Percentiles rank a stretch among this genome's conserved stretches.
phyloP scores from a whole-genome alignment of 2,888 invertebrate genomes.

The Apamea sordens region DNA sequence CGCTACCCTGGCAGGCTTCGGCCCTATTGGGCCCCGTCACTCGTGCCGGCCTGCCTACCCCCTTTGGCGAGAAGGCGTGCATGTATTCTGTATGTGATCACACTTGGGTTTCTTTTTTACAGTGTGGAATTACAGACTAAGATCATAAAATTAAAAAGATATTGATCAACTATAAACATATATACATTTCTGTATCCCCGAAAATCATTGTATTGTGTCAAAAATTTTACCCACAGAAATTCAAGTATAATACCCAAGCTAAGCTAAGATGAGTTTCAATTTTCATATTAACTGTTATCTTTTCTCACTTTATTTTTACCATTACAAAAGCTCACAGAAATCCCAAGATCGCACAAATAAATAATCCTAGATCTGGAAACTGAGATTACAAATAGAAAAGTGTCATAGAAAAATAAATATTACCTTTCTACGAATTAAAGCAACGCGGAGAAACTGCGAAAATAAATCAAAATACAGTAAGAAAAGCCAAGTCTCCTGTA shows the following conservation, averaged over 20 bases:
- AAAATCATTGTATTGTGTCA: not conserved
- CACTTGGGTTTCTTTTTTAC: not conserved
- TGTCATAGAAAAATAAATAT: slow-evolving; percentile 58
- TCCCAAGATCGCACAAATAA: slow-evolving; percentile 49
- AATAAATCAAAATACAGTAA: slow-evolving; percentile 58
- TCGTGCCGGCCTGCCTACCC: no score
- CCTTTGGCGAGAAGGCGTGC: no score
- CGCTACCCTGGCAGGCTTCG: no score
- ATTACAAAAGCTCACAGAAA: slow-evolving; percentile 11
- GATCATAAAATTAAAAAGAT: not conserved
- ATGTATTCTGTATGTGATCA: not conserved
- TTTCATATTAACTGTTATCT: not conserved
- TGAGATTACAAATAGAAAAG: slow-evolving; percentile 51
- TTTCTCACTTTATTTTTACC: not conserved
- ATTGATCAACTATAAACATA: not conserved
- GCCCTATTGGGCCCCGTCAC: no score
- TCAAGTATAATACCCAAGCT: not conserved
- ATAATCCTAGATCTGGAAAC: slow-evolving; percentile 68
- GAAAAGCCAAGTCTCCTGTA: slow-evolving; percentile 38
- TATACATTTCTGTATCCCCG: no score
- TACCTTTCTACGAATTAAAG: slow-evolving; percentile 52
- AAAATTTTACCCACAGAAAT: not conserved
- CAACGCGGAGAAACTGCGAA: slow-evolving; percentile 49
- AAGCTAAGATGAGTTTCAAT: not conserved
- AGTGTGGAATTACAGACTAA: not conserved